phyloP scores from a whole-genome alignment of 2,888 invertebrate genomes.

The Polia nebulosa region DNA sequence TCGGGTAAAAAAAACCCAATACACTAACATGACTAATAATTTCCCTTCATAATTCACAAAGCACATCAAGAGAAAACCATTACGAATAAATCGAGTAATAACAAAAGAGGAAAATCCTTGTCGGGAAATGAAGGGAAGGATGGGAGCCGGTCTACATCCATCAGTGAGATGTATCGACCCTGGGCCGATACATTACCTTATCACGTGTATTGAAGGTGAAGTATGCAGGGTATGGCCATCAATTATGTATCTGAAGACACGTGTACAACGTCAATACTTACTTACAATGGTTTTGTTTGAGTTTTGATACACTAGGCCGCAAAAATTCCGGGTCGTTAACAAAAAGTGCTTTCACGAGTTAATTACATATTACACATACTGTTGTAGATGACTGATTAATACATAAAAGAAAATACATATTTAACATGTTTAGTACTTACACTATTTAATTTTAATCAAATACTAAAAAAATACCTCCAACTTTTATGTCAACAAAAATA shows the following conservation, averaged over 20 bases:
- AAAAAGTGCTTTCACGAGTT: too few species aligned
- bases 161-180: conserved; percentile 60
- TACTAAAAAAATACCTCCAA: too few species aligned
- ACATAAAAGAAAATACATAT: too few species aligned
- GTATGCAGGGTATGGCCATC: conserved; percentile 24
- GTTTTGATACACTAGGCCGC: too few species aligned
- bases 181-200: conserved; percentile 50
- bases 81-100: conserved; percentile 52
- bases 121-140: conserved; percentile 52
- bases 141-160: conserved; percentile 54
- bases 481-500: too few species aligned
- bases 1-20: neutral
- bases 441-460: too few species aligned
- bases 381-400: too few species aligned
- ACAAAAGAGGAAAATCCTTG: conserved; percentile 52
- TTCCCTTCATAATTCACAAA: conserved; percentile 35
- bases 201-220: conserved; percentile 47
- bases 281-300: neutral
- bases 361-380: too few species aligned
- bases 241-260: conserved; percentile 25
- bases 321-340: too few species aligned
- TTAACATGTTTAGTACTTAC: too few species aligned
- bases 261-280: neutral
- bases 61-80: conserved; percentile 38
- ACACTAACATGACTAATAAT: conserved; percentile 15